Conservation (phyloP, 2,113 vertebrate genomes). For the Formicarius rufipectus region DNA sequence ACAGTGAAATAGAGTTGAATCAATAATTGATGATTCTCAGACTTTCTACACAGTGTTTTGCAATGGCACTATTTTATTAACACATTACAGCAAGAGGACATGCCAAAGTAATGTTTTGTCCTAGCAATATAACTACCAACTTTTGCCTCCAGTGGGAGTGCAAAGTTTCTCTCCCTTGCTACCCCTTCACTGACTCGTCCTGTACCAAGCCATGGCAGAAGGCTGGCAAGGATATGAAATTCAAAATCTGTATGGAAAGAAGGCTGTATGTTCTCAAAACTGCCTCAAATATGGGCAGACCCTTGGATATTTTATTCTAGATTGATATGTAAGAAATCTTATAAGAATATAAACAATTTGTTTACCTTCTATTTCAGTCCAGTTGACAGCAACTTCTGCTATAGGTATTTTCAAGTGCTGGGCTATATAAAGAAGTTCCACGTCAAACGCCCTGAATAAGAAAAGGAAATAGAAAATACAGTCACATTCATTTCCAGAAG, state of each 20-base stretch:
- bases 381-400: conserved; percentile 95
- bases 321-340: not conserved
- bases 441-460: conserved; percentile 92
- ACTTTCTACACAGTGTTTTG: not conserved
- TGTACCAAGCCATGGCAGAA: not conserved
- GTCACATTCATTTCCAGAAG: conserved; percentile 23
- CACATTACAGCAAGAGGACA: not conserved
- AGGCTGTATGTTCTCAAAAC: not conserved
- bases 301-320: not conserved
- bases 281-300: not conserved
- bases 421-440: conserved; percentile 94
- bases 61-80: not conserved
- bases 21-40: not conserved
- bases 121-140: not conserved
- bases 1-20: not conserved
- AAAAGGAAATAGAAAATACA: conserved; percentile 44
- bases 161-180: not conserved
- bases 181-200: not conserved
- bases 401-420: conserved; percentile 90
- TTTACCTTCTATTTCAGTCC: conserved; percentile 98
- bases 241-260: not conserved
- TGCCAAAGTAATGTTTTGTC: not conserved
- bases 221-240: not conserved
- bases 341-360: not conserved
- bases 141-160: not conserved